phyloP scores from a whole-genome alignment of 2,113 vertebrate species.

The Microcebus tavaratra region DNA sequence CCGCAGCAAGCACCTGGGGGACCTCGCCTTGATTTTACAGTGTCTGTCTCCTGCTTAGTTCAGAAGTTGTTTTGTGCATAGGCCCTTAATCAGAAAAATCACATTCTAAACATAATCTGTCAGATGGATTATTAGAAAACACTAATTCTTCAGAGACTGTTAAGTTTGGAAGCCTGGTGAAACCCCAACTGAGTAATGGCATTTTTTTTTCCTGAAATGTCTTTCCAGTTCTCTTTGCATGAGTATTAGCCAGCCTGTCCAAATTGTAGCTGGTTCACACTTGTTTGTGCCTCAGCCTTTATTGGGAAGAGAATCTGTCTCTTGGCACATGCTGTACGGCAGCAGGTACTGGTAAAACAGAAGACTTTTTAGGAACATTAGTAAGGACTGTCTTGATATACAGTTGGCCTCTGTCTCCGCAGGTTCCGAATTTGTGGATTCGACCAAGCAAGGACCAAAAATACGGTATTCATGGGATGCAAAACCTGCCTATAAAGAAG shows the following conservation, averaged over 20 bases:
- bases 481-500: not conserved
- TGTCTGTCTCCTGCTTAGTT: not conserved
- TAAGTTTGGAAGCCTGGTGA: not conserved
- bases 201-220: not conserved
- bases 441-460: not conserved
- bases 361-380: not conserved
- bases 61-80: not conserved
- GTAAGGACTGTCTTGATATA: not conserved
- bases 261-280: not conserved
- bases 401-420: not conserved
- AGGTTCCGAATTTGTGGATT: not conserved
- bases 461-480: not conserved
- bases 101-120: not conserved
- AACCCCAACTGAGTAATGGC: not conserved
- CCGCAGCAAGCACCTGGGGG: not conserved
- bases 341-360: not conserved
- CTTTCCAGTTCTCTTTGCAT: not conserved
- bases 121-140: conserved; percentile 39
- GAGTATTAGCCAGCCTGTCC: not conserved
- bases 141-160: conserved; percentile 18
- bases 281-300: not conserved
- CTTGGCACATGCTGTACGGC: not conserved
- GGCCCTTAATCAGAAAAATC: conserved; percentile 46
- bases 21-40: not conserved
- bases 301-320: not conserved